Percentiles rank a stretch among this genome's conserved stretches.
Conservation (phyloP, 1,140 invertebrate species). For the Hyposmocoma kahamanoa region DNA sequence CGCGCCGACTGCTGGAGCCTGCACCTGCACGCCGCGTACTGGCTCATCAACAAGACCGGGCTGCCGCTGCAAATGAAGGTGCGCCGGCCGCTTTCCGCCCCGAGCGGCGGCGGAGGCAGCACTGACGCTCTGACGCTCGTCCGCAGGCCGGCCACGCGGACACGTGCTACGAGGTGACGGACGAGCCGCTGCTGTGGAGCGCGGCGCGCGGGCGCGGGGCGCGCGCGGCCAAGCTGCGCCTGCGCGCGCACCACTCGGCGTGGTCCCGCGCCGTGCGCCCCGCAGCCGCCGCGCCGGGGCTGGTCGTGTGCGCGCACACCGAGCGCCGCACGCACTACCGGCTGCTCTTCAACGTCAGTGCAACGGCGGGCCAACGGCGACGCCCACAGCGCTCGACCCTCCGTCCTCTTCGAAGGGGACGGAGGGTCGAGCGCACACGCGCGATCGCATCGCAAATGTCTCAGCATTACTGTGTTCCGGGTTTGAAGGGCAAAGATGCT, state of each 20-base stretch:
- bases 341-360: constrained; percentile 44
- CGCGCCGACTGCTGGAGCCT: constrained; percentile 77
- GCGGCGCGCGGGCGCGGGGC: constrained; percentile 17
- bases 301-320: constrained; percentile 47
- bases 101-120: no score
- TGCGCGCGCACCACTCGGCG: constrained; percentile 48
- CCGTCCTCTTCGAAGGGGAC: no score
- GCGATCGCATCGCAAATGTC: no score
- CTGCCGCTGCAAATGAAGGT: constrained; percentile 86
- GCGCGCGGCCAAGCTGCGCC: constrained; percentile 28
- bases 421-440: no score
- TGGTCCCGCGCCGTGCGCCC: constrained; percentile 46
- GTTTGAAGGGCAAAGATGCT: no score
- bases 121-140: no score
- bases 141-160: constrained; percentile 36
- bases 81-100: constrained; percentile 10
- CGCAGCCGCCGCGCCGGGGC: constrained; percentile 41
- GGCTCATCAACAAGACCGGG: constrained; percentile 93
- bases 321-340: constrained; percentile 43
- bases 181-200: constrained; percentile 51
- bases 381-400: no score
- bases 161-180: constrained; percentile 34
- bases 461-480: no score
- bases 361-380: not conserved
- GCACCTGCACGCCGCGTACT: constrained; percentile 88